These are phyloP conservation scores for Brachylomia viminalis DNA, from an alignment of 2,888 invertebrate species.

Conservation along the genomic window DNA sequence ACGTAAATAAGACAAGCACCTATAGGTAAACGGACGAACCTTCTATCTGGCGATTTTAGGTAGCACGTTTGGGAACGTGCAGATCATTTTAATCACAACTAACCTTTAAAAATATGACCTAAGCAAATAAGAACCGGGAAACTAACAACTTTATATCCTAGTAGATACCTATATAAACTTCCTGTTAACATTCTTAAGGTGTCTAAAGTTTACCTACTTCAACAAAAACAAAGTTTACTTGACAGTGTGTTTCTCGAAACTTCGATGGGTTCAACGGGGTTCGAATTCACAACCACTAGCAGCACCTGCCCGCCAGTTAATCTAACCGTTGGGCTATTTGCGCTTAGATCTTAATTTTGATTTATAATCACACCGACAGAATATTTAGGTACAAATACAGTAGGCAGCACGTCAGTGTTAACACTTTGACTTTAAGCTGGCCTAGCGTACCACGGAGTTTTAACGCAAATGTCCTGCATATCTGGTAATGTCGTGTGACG, in stretches of 20 bases:
- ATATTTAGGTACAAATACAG: background rate
- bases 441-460: no score
- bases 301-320: background rate
- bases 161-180: background rate
- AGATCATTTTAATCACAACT: background rate
- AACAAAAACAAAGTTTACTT: background rate
- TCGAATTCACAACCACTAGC: background rate
- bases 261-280: background rate
- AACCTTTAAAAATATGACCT: conserved; percentile 26
- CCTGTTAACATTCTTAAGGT: background rate
- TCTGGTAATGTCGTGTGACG: no score
- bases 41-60: background rate
- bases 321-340: background rate
- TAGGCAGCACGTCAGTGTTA: background rate
- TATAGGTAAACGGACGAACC: background rate
- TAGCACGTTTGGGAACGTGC: conserved; percentile 21
- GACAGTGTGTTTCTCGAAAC: background rate
- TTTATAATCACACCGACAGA: background rate
- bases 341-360: background rate
- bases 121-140: conserved; percentile 31
- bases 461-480: no score
- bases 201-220: background rate
- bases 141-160: background rate
- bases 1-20: background rate
- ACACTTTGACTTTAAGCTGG: no score